phyloP scores from a whole-genome alignment of 2,797 vertebrate species.

The Brachyrhaphis roseni region DNA sequence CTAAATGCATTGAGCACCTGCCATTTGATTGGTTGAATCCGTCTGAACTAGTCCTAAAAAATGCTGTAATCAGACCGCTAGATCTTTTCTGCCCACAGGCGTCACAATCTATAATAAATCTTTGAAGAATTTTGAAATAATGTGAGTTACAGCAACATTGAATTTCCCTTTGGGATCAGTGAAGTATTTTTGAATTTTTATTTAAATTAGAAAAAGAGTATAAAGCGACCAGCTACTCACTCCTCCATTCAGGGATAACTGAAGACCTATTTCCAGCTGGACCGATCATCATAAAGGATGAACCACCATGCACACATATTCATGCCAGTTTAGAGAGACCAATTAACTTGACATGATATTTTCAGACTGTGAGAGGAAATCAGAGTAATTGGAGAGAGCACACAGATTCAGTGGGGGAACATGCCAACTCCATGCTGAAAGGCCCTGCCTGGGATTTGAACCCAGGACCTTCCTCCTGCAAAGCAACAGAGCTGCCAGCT shows the following conservation, averaged over 20 bases:
- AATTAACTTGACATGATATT: neutral
- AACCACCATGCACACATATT: neutral
- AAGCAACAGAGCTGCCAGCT: neutral
- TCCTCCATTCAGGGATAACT: neutral
- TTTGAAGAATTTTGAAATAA: too few species aligned
- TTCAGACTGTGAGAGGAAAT: neutral
- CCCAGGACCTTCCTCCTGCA: neutral
- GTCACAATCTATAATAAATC: too few species aligned
- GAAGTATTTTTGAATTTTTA: too few species aligned
- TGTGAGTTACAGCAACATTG: too few species aligned
- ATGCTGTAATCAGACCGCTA: too few species aligned
- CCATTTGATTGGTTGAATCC: neutral
- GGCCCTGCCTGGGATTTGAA: neutral
- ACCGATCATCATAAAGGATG: neutral
- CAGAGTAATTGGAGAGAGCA: neutral
- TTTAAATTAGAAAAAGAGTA: neutral
- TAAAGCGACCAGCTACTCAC: neutral
- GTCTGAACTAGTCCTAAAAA: neutral
- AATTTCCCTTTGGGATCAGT: too few species aligned
- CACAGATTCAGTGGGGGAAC: neutral
- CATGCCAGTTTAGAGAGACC: neutral
- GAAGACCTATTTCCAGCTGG: neutral
- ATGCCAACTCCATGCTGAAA: neutral
- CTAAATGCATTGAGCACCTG: neutral
- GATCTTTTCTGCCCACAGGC: too few species aligned